These are phyloP conservation scores for Procambarus virginalis DNA, from an alignment of 1,140 invertebrate genomes.

Conservation along the genomic window DNA sequence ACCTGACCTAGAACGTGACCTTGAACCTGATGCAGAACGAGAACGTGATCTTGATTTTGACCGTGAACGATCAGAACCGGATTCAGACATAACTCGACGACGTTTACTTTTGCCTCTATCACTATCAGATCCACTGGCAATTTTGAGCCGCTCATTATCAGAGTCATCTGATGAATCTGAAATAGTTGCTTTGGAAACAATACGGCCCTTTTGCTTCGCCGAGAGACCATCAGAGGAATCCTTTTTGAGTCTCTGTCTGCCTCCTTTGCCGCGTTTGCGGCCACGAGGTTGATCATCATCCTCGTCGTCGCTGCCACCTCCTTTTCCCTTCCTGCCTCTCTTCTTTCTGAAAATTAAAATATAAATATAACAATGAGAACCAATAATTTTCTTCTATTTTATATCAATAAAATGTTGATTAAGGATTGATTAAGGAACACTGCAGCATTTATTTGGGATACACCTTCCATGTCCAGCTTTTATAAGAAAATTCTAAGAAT, in stretches of 20 bases:
- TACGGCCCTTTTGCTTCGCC: slow-evolving; percentile 88
- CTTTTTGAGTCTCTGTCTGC: slow-evolving; percentile 72
- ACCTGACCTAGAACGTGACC: slow-evolving; percentile 73
- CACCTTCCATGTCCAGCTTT: too few species aligned
- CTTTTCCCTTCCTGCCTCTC: slow-evolving; percentile 51
- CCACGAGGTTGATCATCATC: slow-evolving; percentile 72
- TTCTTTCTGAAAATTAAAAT: slow-evolving; percentile 43
- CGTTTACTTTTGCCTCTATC: slow-evolving; percentile 75
- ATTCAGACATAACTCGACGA: slow-evolving; percentile 73
- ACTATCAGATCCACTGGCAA: slow-evolving; percentile 78
- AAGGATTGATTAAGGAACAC: too few species aligned
- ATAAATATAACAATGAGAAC: not conserved
- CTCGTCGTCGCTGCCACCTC: slow-evolving; percentile 64
- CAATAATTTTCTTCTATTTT: too few species aligned
- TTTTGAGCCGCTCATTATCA: slow-evolving; percentile 77
- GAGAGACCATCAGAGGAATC: slow-evolving; percentile 78
- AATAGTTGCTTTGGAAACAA: slow-evolving; percentile 96
- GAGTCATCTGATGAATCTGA: slow-evolving; percentile 89
- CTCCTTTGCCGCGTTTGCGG: slow-evolving; percentile 73
- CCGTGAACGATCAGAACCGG: slow-evolving; percentile 73
- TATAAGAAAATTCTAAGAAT: too few species aligned
- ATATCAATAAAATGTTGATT: too few species aligned
- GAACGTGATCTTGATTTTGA: slow-evolving; percentile 73
- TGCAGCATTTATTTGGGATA: too few species aligned
- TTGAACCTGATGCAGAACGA: slow-evolving; percentile 73